Conservation (phyloP, 2,888 invertebrate genomes). For the Catocala sponsa region DNA sequence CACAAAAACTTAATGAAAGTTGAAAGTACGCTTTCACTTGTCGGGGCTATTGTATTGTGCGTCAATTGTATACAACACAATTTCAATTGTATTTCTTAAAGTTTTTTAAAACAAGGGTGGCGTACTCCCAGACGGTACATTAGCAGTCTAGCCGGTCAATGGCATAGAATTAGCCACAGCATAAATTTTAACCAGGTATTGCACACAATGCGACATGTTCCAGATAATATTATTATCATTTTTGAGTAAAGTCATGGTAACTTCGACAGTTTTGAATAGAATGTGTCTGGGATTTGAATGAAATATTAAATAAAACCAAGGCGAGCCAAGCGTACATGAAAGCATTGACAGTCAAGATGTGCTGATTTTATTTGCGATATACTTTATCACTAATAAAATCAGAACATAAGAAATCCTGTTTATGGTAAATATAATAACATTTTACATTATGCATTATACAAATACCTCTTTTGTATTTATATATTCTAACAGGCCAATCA, state of each 20-base stretch:
- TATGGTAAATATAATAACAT: not conserved
- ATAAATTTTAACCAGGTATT: slow-evolving; percentile 43
- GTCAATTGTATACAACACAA: slow-evolving; percentile 77
- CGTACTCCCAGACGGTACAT: slow-evolving; percentile 45
- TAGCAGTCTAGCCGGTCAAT: slow-evolving; percentile 49
- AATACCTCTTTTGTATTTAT: too few relatives aligned
- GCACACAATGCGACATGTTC: slow-evolving; percentile 45
- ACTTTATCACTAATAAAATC: too few relatives aligned
- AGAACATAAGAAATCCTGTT: not conserved
- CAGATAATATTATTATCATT: slow-evolving; percentile 41
- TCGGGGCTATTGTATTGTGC: slow-evolving; percentile 77
- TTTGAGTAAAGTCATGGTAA: slow-evolving; percentile 40
- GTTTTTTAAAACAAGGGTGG: slow-evolving; percentile 65
- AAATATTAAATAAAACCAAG: slow-evolving; percentile 21
- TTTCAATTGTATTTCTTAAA: slow-evolving; percentile 64
- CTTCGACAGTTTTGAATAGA: slow-evolving; percentile 36
- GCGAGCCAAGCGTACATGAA: not conserved
- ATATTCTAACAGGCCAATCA: too few relatives aligned
- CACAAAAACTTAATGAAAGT: slow-evolving; percentile 87
- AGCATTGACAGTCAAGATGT: not conserved
- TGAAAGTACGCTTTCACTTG: slow-evolving; percentile 88
- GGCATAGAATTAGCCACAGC: slow-evolving; percentile 50
- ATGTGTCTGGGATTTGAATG: slow-evolving; percentile 43
- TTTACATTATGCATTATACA: too few relatives aligned
- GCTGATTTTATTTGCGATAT: not conserved